Percentiles rank a stretch among this genome's conserved stretches.
These are phyloP conservation scores for Bombus balteatus DNA, from an alignment of 1,140 invertebrate species.

Conservation along the genomic window DNA sequence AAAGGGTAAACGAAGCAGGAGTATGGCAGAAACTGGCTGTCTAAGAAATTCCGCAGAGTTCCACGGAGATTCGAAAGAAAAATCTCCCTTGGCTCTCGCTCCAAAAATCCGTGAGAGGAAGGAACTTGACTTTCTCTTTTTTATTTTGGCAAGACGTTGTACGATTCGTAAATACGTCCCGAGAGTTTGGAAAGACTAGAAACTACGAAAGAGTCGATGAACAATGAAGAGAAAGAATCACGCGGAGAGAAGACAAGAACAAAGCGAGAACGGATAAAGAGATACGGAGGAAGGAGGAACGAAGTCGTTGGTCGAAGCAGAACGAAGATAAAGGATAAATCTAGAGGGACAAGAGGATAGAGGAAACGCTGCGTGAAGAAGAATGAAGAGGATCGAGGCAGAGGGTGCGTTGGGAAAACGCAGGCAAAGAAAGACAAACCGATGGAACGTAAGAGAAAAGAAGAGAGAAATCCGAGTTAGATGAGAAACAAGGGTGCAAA, in stretches of 20 bases:
- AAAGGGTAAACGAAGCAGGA: not conserved
- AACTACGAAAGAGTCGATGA: not conserved
- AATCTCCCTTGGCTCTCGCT: not conserved
- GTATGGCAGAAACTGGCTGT: no score
- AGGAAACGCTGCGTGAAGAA: conserved; percentile 9
- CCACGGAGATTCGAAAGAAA: not conserved
- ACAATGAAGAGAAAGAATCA: not conserved
- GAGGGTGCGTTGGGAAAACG: conserved; percentile 9
- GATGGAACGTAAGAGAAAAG: conserved; percentile 18
- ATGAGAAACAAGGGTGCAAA: conserved; percentile 25
- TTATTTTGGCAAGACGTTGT: conserved; percentile 62
- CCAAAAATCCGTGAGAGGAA: conserved; percentile 67
- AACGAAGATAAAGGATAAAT: conserved; percentile 26
- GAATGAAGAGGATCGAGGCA: not conserved
- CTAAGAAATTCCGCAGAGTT: not conserved
- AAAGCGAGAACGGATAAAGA: not conserved
- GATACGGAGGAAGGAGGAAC: not conserved
- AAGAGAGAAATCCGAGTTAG: conserved; percentile 8
- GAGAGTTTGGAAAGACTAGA: not conserved
- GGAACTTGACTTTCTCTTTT: conserved; percentile 72
- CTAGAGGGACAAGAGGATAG: conserved; percentile 25
- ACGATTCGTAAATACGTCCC: not conserved
- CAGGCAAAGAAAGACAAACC: conserved; percentile 33
- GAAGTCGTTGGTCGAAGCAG: not conserved
- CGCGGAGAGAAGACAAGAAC: not conserved